Evolutionary conservation across 2,113 vertebrate species (phyloP), one percentile per base, ranked within the genome.

Genomic region (Bufo bufo): DNA sequence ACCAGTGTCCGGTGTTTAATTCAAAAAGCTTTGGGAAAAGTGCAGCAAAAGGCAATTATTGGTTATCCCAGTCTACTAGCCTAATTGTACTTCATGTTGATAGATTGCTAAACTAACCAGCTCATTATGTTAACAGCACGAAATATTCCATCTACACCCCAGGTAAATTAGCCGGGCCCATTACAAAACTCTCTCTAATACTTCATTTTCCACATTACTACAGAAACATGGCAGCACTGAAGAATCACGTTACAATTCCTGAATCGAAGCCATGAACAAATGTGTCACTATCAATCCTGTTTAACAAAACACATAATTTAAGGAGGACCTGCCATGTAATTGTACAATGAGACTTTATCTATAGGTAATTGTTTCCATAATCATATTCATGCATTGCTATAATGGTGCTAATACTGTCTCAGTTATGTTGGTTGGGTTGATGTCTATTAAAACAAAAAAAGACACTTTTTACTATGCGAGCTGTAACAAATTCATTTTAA

Each of bases 81-180:
- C 20, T 86, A 65, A 79, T 86, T 79, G 59, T 33, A 80, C 61
- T 80, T 69, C 58, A 56, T 86, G 75, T 49, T 66, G 59, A 86
- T 66, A 66, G 77, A 86, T 86, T 11, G 23, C 23, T 54, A 80
- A 77, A 69, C 61, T 50, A 49, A 86, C 58, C 85, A n/a, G 78
- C 77, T 79, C 75, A 79, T 86, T 80, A 86, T 79, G 77, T 33
- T 79, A 86, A 65, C 74, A 86, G 75, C 75, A 45, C n/a, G 14
- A 17, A 71, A 65, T 86, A 69, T 86, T 63, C 85, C 77, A 69
- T 63, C 61, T 43, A 45, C 61, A 77, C 72, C 85, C 58, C 59
- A 65, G 49, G 85, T 86, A 61, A 79, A 78, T 86, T 66, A 66
- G 45, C 47, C 45, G 61, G 11, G 52, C 16, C 77, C 59, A 56